Percentiles rank a stretch among this genome's conserved stretches.
These are phyloP conservation scores for Neodiprion virginianus DNA, from an alignment of 1,140 invertebrate species.

Conservation along the genomic window DNA sequence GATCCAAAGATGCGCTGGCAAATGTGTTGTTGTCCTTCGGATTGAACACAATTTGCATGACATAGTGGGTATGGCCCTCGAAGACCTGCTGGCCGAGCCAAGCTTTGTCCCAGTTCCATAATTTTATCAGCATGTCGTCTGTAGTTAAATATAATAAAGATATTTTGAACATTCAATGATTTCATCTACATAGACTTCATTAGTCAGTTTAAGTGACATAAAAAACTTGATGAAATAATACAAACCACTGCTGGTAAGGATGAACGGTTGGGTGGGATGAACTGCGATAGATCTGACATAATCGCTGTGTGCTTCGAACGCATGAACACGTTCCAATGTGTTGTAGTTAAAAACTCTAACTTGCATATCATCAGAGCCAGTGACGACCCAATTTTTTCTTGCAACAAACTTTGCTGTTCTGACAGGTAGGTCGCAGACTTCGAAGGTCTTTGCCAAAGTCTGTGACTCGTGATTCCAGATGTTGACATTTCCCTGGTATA, in stretches of 20 bases:
- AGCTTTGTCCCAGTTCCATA: conserved; percentile 99
- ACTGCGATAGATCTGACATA: conserved; percentile 96
- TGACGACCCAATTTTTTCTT: conserved; percentile 98
- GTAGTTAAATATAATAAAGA: conserved; percentile 35
- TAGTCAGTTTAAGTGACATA: neutral
- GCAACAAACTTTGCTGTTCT: conserved; percentile 95
- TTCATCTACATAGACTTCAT: neutral
- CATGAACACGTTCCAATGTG: conserved; percentile 93
- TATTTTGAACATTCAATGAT: neutral
- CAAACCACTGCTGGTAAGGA: conserved; percentile 95
- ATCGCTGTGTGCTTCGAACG: conserved; percentile 98
- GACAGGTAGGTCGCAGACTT: conserved; percentile 95
- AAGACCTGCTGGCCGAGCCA: conserved; percentile 98
- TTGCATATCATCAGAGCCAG: conserved; percentile 96
- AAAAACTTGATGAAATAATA: conserved; percentile 27
- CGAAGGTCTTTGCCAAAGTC: conserved; percentile 92
- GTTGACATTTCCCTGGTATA: conserved; percentile 99
- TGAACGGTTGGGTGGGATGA: conserved; percentile 96
- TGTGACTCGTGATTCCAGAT: conserved; percentile 99
- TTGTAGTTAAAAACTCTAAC: conserved; percentile 99
- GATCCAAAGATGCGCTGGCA: conserved; percentile 96
- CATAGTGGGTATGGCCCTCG: conserved; percentile 98
- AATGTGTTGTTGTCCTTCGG: conserved; percentile 99
- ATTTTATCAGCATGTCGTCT: conserved; percentile 99
- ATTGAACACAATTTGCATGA: conserved; percentile 99